These are phyloP conservation scores for Heteronetta atricapilla DNA, from an alignment of 2,113 vertebrate genomes.

Conservation along the genomic window DNA sequence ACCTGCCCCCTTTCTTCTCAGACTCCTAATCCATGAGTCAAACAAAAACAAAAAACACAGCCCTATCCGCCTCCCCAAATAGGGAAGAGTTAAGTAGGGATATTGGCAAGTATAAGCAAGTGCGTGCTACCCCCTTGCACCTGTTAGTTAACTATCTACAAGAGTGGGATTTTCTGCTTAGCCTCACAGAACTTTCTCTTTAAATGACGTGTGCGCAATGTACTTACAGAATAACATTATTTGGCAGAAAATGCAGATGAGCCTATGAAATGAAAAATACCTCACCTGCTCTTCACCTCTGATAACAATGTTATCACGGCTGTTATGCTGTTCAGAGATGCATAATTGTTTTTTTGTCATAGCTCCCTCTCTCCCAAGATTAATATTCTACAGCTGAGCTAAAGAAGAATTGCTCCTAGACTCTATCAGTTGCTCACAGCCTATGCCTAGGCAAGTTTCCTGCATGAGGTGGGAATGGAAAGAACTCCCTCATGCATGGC, in stretches of 20 bases:
- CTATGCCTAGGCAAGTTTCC: not conserved
- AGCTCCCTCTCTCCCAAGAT: not conserved
- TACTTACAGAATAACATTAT: not conserved
- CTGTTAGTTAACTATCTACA: not conserved
- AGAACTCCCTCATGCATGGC: not conserved
- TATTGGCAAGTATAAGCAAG: not conserved
- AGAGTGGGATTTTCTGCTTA: not conserved
- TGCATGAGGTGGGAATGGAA: not conserved
- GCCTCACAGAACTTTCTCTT: not conserved
- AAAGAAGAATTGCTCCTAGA: not conserved
- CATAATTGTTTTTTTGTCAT: not conserved
- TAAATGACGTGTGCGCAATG: not conserved
- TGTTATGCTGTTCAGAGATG: not conserved
- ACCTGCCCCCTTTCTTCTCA: not conserved
- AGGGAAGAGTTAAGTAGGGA: not conserved
- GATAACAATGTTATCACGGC: not conserved
- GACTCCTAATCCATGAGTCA: not conserved
- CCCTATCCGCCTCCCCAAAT: not conserved
- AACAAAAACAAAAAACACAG: not conserved
- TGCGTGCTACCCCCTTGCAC: not conserved
- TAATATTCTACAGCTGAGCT: not conserved
- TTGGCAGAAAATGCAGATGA: not conserved
- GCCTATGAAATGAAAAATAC: not conserved
- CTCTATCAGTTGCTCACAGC: not conserved
- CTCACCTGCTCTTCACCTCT: not conserved